These are phyloP conservation scores for Nipponia nippon DNA, from an alignment of 2,113 vertebrate genomes.

Conservation along the genomic window DNA sequence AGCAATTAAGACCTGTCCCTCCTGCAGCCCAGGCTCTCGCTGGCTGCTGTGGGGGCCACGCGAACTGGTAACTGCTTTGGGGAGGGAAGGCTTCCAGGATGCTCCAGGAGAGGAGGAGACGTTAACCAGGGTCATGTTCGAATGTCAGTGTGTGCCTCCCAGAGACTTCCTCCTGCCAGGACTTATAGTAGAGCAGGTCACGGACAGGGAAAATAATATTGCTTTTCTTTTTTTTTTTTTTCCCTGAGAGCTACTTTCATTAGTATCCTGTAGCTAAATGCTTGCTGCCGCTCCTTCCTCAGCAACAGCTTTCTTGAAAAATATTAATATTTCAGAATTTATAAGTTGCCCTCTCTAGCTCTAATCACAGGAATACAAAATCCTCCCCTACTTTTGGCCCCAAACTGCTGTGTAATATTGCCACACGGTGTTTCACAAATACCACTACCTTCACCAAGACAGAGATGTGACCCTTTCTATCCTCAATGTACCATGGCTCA, in stretches of 20 bases:
- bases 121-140: not conserved
- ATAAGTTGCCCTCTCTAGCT: not conserved
- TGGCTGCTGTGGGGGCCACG: not conserved
- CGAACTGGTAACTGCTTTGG: not conserved
- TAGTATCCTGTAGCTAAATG: slow-evolving; percentile 23
- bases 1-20: not conserved
- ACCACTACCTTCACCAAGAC: not conserved
- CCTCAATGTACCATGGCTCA: fast-evolving
- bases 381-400: not conserved
- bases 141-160: not conserved
- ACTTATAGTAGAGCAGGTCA: not conserved
- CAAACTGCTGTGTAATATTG: not conserved
- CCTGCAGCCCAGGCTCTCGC: not conserved
- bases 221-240: not conserved
- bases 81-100: not conserved
- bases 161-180: not conserved
- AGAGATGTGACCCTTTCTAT: not conserved
- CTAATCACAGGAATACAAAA: not conserved
- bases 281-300: not conserved
- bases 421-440: not conserved
- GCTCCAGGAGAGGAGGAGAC: not conserved
- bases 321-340: not conserved
- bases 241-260: not conserved
- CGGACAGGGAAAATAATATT: not conserved
- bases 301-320: not conserved